Evolutionary conservation across 1,140 invertebrate genomes (phyloP).

Genomic region (Papilio polyxenes): DNA sequence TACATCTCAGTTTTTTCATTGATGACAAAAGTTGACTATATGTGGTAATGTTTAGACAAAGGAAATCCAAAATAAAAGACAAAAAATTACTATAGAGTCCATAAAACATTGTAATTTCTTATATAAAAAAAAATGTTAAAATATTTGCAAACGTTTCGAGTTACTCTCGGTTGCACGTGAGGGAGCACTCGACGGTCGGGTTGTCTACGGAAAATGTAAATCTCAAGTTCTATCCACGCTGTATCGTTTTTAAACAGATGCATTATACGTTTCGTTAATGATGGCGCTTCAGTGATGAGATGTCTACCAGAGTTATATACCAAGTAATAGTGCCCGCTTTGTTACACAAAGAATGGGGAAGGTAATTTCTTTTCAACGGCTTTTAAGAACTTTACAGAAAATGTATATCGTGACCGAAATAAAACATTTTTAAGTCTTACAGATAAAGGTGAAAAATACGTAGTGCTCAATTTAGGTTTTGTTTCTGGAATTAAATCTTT

Average conservation of each 20-base stretch:
- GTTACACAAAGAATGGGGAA: background rate
- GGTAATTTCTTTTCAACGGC: slow-evolving; percentile 23
- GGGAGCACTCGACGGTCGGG: slow-evolving; percentile 3
- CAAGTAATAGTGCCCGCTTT: slow-evolving; percentile 2
- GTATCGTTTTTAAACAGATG: slow-evolving; percentile 29
- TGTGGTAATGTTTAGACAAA: too few relatives aligned
- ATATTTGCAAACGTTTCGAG: background rate
- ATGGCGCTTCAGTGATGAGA: slow-evolving; percentile 5
- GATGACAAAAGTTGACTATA: too few relatives aligned
- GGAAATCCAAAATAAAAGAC: background rate
- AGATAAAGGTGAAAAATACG: background rate
- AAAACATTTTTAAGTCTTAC: background rate
- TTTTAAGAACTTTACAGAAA: slow-evolving; percentile 14
- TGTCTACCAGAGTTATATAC: background rate
- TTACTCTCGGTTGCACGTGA: slow-evolving; percentile 3
- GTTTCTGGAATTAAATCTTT: too few relatives aligned
- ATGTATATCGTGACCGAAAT: background rate
- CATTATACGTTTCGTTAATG: slow-evolving; percentile 35
- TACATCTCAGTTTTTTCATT: too few relatives aligned
- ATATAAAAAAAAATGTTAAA: background rate
- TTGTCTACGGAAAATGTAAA: slow-evolving; percentile 28
- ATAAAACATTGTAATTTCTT: background rate
- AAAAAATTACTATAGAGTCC: background rate
- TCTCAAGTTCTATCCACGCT: slow-evolving; percentile 25
- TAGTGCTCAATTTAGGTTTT: background rate